Conservation (phyloP, 1,140 invertebrate genomes). For the Eurosta solidaginis region DNA sequence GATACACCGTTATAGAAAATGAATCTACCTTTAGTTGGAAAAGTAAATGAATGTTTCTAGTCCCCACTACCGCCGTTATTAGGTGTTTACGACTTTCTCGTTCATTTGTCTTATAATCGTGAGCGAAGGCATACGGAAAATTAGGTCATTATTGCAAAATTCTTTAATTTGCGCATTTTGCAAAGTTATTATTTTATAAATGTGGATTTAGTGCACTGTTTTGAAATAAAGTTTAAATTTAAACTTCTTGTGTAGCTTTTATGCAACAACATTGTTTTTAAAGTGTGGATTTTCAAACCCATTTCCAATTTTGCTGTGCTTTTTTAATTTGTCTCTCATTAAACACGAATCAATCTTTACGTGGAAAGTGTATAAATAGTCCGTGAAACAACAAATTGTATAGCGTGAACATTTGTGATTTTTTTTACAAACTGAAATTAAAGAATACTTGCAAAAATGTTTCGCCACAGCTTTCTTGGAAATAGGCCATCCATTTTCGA, state of each 20-base stretch:
- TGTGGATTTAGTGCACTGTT: not conserved
- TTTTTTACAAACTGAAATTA: not conserved
- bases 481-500: not conserved
- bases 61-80: not conserved
- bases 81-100: not conserved
- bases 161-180: not conserved
- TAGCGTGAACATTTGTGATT: not conserved
- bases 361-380: not conserved
- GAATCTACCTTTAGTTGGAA: too few relatives aligned
- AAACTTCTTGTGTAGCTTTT: not conserved
- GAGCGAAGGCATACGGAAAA: not conserved
- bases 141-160: not conserved
- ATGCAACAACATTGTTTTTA: not conserved
- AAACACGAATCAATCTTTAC: not conserved
- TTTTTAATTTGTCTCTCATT: conserved; percentile 6
- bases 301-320: not conserved
- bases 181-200: not conserved
- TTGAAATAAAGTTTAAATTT: not conserved
- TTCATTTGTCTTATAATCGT: not conserved
- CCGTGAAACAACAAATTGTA: not conserved
- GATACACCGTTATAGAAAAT: not conserved
- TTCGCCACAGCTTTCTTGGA: not conserved
- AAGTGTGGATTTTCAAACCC: not conserved
- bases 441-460: not conserved
- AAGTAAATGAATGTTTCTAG: too few relatives aligned